Base-by-base conservation (phyloP, 2,113 vertebrate genomes). In the Passer domesticus region DNA sequence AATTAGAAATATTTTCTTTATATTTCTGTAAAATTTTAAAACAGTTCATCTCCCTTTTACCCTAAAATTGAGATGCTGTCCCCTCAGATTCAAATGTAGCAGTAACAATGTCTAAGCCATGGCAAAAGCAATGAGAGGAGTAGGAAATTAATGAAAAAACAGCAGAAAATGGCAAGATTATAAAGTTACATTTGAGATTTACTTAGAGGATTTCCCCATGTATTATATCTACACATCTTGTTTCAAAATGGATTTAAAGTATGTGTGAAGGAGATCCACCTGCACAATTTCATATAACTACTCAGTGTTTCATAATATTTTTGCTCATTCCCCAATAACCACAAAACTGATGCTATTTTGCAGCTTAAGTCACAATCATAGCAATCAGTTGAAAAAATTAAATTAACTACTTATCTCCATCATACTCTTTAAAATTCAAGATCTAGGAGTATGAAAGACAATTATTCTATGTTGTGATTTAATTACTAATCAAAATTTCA, bases 351-450 rank as follows among this genome's bases (percentile, higher is more conserved):
- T 82, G 30, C 2, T 63, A 53, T 90, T 90, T 88, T 89, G 19
- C 27, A 70, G 47, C 28, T 93, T 70, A 78, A 82, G 41, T 41
- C 74, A 56, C 16, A 87, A 80, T 56, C 50, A 72, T 7, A 91
- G 52, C 17, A 79, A 92, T 78, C 80, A 46, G 8, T 62, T 80
- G n/a, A 60, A 80, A 95, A 95, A 80, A 89, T 60, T 91, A 83
- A 94, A 92, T 84, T 95, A 94, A 75, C 52, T 87, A 37, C 84
- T 87, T 92, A 79, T 70, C 53, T 77, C 49, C 55, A 20, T 47
- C 80, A 37, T 43, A 77, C 13, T 25, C 46, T 89, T 92, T 84
- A 75, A 76, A 92, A 92, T 84, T 76, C 49, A 84, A 92, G 63
- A 79, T 52, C 74, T 79, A 66, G 43, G 31, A 91, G 11, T 33